Evolutionary conservation across 1,140 invertebrate species (phyloP), one percentile per base, ranked within the genome.

Genomic region (Conus ventricosus): DNA sequence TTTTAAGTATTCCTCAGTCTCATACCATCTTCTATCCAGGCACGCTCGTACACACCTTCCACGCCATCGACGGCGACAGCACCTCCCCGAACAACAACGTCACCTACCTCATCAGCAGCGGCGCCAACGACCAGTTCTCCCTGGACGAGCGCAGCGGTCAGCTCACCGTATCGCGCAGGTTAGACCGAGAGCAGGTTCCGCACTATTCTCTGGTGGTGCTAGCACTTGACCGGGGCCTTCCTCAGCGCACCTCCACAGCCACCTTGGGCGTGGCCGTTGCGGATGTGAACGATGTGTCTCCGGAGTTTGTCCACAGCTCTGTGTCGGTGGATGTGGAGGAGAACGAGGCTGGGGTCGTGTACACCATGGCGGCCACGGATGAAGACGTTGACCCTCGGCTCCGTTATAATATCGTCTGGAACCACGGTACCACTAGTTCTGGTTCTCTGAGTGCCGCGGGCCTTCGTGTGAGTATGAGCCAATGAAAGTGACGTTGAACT

Each of bases 101-200:
- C 60, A 89, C 92, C 39, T 93, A 92, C 87, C 88, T 92, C 60
- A 93, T 93, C 78, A 91, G 92, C 67, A 92, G 87, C 87, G 92
- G 92, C 15, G 90, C 91, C 4, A 85, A 91, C 55, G 93, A 93
- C 85, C 92, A 93, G 84, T 93, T 93, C 80, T 84, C 90, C n/a
- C 91, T 93, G 27, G 89, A 93, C 86, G 90, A 91, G 75, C 78
- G 55, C 76, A 91, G 91, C 8, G 93, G 93, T 20, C 87, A 90
- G 20, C 87, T 93, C 6, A 84, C 55, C 39, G 91, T 93, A 71
- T 89, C 91, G 1, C 91, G 92, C 1, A 89, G 57, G 4, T 89
- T 93, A n/a, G 91, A 93, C 88, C 85, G 92, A 23, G 93, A 93
- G 80, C 78, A n/a, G 4, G 89, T 87, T 11, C 83, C 84, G 55